Evolutionary conservation across 1,140 invertebrate species (phyloP).

Genomic region (Parapsyche elsis): DNA sequence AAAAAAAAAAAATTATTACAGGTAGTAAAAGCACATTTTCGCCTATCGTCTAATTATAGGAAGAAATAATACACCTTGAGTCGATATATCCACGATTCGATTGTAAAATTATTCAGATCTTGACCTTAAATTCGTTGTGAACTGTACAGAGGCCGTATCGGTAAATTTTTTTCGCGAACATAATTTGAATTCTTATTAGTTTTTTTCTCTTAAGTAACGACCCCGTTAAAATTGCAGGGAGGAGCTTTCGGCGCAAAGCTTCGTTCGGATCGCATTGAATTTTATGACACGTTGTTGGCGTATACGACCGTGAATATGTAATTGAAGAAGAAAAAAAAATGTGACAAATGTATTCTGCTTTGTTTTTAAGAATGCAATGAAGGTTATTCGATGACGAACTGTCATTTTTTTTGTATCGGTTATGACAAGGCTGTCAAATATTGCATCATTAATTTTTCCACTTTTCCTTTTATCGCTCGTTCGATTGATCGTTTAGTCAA

Average conservation of each 20-base stretch:
- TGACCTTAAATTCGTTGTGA: constrained; percentile 35
- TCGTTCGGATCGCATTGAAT: neutral
- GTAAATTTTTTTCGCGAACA: neutral
- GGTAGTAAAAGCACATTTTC: neutral
- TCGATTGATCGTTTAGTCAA: no score
- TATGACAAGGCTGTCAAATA: no score
- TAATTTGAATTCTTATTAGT: constrained; percentile 26
- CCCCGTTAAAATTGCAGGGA: constrained; percentile 6
- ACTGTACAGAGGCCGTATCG: constrained; percentile 21
- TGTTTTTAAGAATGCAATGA: no score
- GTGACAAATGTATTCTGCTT: no score
- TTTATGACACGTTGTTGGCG: neutral
- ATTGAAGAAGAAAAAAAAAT: neutral
- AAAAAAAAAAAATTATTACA: no score
- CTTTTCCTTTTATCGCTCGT: no score
- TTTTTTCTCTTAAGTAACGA: constrained; percentile 34
- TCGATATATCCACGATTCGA: constrained; percentile 4
- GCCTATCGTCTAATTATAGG: constrained; percentile 13
- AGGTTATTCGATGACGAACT: no score
- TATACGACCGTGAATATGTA: neutral
- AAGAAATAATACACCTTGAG: constrained; percentile 24
- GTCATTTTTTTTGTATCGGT: no score
- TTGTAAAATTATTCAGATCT: constrained; percentile 45
- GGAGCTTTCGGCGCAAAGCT: neutral
- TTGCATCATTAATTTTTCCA: no score